Percentiles rank a stretch among this genome's conserved stretches.
phyloP scores from a whole-genome alignment of 2,888 invertebrate species.

The Diploptera punctata region DNA sequence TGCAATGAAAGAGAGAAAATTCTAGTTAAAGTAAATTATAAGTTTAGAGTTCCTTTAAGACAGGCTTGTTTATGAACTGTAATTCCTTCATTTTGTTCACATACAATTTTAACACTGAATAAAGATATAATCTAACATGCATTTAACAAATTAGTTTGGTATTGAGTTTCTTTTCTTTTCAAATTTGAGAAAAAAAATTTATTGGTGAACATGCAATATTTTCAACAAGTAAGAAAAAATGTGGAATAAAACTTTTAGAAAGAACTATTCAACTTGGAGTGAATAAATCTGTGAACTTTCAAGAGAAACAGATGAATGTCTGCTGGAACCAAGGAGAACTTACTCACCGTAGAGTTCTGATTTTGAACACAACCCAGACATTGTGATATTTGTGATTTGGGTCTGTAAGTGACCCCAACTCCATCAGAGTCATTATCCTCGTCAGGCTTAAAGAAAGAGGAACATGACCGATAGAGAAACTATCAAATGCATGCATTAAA shows the following conservation, averaged over 20 bases:
- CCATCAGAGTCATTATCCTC: slow-evolving; percentile 61
- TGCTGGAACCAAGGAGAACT: slow-evolving; percentile 5
- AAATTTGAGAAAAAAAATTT: too few species aligned
- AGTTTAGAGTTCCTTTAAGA: slow-evolving; percentile 6
- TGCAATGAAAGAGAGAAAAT: too few species aligned
- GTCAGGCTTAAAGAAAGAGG: slow-evolving; percentile 52
- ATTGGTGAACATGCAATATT: not conserved
- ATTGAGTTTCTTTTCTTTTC: too few species aligned
- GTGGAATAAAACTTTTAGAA: not conserved
- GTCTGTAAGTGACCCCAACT: slow-evolving; percentile 72
- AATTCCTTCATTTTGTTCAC: not conserved
- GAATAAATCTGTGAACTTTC: not conserved
- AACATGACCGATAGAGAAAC: slow-evolving; percentile 34
- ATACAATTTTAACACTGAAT: not conserved
- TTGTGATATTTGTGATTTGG: slow-evolving; percentile 62
- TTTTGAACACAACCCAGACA: slow-evolving; percentile 77
- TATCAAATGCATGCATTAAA: slow-evolving; percentile 33
- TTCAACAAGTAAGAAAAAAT: not conserved
- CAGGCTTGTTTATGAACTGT: not conserved
- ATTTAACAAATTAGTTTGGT: too few species aligned
- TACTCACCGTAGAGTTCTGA: slow-evolving; percentile 79
- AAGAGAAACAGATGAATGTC: not conserved
- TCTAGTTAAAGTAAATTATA: too few species aligned
- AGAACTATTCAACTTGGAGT: not conserved
- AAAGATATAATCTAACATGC: not conserved